Evolutionary conservation across 2,113 vertebrate species (phyloP), one percentile per base, ranked within the genome.

Genomic region (Chlamydotis undulata): DNA sequence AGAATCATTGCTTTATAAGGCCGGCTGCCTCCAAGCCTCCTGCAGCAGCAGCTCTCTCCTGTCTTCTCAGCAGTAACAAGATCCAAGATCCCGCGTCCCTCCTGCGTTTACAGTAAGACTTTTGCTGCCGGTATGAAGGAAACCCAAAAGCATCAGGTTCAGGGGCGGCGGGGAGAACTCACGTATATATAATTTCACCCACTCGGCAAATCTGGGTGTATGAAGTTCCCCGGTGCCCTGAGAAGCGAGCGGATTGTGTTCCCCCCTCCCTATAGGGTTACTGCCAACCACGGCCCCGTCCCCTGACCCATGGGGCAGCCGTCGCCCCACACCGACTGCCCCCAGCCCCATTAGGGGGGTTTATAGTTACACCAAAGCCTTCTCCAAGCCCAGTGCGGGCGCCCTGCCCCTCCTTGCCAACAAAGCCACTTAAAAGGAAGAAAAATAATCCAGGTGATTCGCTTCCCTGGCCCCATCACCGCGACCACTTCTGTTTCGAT

Each of bases 371-470:
- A 95, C 33, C 33, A 87, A 90, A 87, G 88, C 85, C 71, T 67
- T 45, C 61, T 47, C 60, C 1, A 0, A 87, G 81, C 83, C 61
- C 73, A 11, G 21, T 1, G 2, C 8, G 43, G 68, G 60, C 64
- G 84, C 75, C 41, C 61, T 41, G 61, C 67, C 78, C 67, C 80
- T 70, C 87, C 70, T 74, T 61, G 47, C 87, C 87, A 43, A 87
- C 25, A 91, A 94, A 96, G 57, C 56, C 78, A 86, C 94, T 94
- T 94, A 68, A 88, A 96, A 81, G 89, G 80, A 94, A 24, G 91
- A 87, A 94, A 97, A 96, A 92, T 24, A 94, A 96, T 79, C 90
- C 94, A 76, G 90, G 89, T 90, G 93, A 75, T 95, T 63, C 2
- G 0, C 60, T 85, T 59, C 64, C 69, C 89, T 12, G 35, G 67